Evolutionary conservation across 2,113 vertebrate genomes (phyloP).

Genomic region (Cairina moschata): DNA sequence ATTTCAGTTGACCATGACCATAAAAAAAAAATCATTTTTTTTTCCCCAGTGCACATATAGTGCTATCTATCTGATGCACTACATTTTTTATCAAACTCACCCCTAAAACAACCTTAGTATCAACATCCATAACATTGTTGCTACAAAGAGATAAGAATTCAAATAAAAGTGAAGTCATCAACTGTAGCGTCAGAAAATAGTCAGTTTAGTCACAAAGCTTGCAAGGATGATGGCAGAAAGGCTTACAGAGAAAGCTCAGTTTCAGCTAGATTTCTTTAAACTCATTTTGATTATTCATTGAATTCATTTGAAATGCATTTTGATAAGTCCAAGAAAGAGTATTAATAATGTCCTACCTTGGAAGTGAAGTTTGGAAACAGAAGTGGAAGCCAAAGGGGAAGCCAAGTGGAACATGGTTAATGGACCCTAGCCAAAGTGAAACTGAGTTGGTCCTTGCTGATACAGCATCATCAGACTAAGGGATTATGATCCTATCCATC

Average conservation of each 20-base stretch:
- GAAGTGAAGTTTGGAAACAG: neutral
- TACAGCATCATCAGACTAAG: neutral
- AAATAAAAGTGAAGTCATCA: neutral
- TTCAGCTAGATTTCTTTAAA: neutral
- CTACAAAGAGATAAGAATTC: neutral
- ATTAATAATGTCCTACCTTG: neutral
- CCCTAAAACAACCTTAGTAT: rapidly evolving
- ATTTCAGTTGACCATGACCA: neutral
- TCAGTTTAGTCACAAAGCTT: neutral
- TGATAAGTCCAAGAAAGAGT: neutral
- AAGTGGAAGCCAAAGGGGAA: neutral
- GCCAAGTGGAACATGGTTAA: neutral
- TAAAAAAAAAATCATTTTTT: neutral
- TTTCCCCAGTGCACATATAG: neutral
- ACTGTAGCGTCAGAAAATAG: neutral
- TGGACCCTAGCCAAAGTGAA: neutral
- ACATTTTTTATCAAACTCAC: neutral
- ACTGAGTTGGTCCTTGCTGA: neutral
- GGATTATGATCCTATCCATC: neutral
- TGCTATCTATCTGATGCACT: neutral
- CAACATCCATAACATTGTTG: neutral
- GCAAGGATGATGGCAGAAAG: neutral
- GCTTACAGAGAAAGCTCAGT: neutral
- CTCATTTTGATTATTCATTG: neutral
- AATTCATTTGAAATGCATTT: neutral